Base-by-base conservation (phyloP, 2,888 invertebrate species). In the Mesoligia furuncula region DNA sequence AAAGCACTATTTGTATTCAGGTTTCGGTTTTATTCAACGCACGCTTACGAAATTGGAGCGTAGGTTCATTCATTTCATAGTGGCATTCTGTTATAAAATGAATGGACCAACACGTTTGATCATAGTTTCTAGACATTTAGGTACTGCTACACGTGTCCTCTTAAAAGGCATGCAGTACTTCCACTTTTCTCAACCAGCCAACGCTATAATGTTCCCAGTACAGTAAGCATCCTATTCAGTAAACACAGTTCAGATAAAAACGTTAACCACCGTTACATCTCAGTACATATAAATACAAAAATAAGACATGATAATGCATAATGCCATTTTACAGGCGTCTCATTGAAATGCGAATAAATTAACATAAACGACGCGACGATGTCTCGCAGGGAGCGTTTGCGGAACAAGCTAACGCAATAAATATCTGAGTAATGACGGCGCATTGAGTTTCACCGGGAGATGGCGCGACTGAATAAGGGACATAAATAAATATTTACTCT, bases 291-390 rank as follows among this genome's bases (percentile, higher is more conserved):
- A 90, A 90, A 89, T 89, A 92, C 85, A 91, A 92, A 92, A 93
- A 92, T 92, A 92, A 92, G 91, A 92, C 93, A 93, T 91, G 91
- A 93, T 93, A 93, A 93, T 93, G 91, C 91, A 93, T 93, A 93
- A 94, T 93, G 90, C 88, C 88, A 92, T 93, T 94, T 93, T 92
- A 94, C 90, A 92, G 91, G 91, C 92, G 91, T 91, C 92, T 93
- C 93, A 95, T 95, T 95, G 91, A 94, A 93, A 95, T 95, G 94
- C 93, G 92, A 95, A 95, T 96, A 95, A 94, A 95, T 96, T 95
- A 95, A 93, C 94, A 95, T 95, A 95, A 94, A 90, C 90, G 92
- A 90, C 91, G 90, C 91, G 91, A 90, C 91, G 91, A 91, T 90
- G 92, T 91, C 88, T 89, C 81, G 85, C 72, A 83, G 79, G 90